Conservation (phyloP, 2,888 invertebrate species). For the Coenonympha glycerion region DNA sequence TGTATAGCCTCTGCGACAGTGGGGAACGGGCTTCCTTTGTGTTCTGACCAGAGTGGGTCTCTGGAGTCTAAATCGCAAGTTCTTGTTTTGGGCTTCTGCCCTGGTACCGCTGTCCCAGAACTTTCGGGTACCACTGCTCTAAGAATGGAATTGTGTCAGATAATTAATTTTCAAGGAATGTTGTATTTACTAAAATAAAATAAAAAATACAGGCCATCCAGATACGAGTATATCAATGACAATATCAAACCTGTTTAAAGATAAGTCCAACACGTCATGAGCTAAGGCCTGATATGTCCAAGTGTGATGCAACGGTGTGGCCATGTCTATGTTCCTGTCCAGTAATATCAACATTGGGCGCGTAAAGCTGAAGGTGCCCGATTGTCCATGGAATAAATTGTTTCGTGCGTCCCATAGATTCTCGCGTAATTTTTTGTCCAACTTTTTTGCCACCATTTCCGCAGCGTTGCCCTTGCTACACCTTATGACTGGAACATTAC, state of each 20-base stretch:
- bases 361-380: conserved; percentile 89
- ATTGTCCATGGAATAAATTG: conserved; percentile 92
- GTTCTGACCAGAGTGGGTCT: conserved; percentile 94
- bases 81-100: conserved; percentile 85
- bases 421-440: conserved; percentile 97
- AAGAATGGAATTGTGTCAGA: conserved; percentile 22
- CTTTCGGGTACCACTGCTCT: conserved; percentile 66
- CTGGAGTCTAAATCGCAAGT: conserved; percentile 92
- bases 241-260: conserved; percentile 82
- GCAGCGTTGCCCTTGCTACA: conserved; percentile 97
- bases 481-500: conserved; percentile 91
- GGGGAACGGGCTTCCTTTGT: conserved; percentile 95
- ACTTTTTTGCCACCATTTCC: conserved; percentile 97
- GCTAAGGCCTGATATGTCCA: conserved; percentile 99
- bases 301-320: conserved; percentile 98
- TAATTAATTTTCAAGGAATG: background rate
- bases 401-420: conserved; percentile 97
- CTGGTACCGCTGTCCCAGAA: conserved; percentile 66
- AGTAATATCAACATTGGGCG: conserved; percentile 93
- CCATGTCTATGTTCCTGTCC: conserved; percentile 96
- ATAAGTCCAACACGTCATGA: conserved; percentile 95
- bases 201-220: too few species aligned
- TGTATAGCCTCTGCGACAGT: conserved; percentile 99
- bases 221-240: too few species aligned
- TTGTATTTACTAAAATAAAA: too few species aligned